Conservation (phyloP, 2,888 invertebrate species). For the Periphyllus acericola region DNA sequence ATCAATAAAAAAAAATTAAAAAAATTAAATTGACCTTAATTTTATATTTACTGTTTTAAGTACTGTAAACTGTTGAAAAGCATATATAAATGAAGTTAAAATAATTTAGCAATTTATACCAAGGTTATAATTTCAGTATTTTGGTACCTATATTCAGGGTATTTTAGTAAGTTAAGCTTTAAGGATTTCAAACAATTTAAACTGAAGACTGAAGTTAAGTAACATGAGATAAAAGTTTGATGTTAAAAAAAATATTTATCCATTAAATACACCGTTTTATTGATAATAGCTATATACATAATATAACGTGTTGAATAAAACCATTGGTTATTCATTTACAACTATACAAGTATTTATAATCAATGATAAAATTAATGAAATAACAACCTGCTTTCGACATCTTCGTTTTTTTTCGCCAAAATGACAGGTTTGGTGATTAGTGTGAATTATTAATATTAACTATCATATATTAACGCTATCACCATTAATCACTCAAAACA, state of each 20-base stretch:
- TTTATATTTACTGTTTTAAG: not conserved
- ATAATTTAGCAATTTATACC: not conserved
- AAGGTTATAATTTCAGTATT: not conserved
- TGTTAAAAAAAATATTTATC: not conserved
- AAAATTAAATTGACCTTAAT: too few species aligned
- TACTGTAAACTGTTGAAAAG: not conserved
- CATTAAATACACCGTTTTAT: not conserved
- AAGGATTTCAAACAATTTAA: not conserved
- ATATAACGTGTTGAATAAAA: not conserved
- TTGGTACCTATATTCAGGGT: too few species aligned
- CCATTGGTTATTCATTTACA: too few species aligned
- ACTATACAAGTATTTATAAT: too few species aligned
- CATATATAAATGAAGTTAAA: not conserved
- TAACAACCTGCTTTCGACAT: not conserved
- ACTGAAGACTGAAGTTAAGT: not conserved
- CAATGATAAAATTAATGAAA: not conserved
- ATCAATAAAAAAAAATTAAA: too few species aligned
- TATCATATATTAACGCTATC: too few species aligned
- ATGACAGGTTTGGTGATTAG: constrained; percentile 12
- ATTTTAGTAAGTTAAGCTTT: not conserved
- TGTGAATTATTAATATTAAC: constrained; percentile 32
- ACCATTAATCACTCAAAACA: constrained; percentile 26
- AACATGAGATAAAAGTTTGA: not conserved
- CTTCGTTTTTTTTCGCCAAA: not conserved
- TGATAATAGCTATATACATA: not conserved